Evolutionary conservation across 2,888 invertebrate species (phyloP), one percentile per base, ranked within the genome.

Genomic region (Nephrotoma guestfalica): DNA sequence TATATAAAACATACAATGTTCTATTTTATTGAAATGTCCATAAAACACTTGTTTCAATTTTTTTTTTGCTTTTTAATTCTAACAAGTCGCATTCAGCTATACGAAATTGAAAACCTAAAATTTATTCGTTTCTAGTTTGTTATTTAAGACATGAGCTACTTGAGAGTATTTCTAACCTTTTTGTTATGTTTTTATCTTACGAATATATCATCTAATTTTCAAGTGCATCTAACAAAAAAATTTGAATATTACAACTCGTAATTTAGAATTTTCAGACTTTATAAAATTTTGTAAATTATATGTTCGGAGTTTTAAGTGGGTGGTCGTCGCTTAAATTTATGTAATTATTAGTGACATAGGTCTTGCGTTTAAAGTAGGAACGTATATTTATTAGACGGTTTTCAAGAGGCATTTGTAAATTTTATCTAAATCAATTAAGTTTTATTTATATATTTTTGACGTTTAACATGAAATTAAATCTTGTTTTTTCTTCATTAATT

Each of bases 131-230:
- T 71, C 71, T 71, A 30, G 71, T 71, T 71, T 71, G 71, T 71
- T 57, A 71, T 71, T 71, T 71, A 71, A 71, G 71, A 71, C 71
- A 84, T 84, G 3, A 84, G 84, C 84, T 84, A 84, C 84, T 84
- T 84, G 84, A 84, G 71, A 71, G 84, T 41, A 41, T 84, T 84
- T 84, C 84, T 84, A 84, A 84, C 84, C 84, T 84, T 84, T 84
- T 84, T 84, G 6, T 84, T 84, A 18, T 57, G 30, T 57, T 57
- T 57, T 9, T 71, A 30, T 71, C 30, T 71, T 30, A 71, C 71
- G 30, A 30, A 71, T 71, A 71, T 71, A 30, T 71, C 71, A 71
- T 71, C 71, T 30, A 71, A 71, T 71, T 18, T 71, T 71, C 71
- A 71, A 71, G 71, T 71, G 71, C 71, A 30, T 71, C 18, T 30